Conservation (phyloP, 2,113 vertebrate genomes). For the Tringa solitaria region DNA sequence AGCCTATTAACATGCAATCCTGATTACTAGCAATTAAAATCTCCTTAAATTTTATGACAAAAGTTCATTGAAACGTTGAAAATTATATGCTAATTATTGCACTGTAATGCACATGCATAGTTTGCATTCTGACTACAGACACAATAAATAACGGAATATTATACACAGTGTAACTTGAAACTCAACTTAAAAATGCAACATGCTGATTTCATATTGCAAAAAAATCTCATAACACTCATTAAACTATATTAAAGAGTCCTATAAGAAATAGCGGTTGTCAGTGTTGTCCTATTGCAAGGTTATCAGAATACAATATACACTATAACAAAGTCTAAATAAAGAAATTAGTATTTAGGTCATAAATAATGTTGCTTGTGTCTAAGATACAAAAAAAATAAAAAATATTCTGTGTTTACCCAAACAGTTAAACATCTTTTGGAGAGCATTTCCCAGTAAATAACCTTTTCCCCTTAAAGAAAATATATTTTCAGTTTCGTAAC, state of each 20-base stretch:
- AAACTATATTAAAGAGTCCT: constrained; percentile 32
- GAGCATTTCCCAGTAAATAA: background rate
- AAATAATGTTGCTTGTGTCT: background rate
- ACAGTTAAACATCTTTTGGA: background rate
- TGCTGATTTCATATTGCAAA: constrained; percentile 48
- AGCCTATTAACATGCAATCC: constrained; percentile 83
- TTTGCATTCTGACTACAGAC: constrained; percentile 61
- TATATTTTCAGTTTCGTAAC: background rate
- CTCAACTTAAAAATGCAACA: constrained; percentile 58
- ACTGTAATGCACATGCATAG: constrained; percentile 70
- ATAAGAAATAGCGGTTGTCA: constrained; percentile 20
- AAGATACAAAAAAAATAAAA: background rate
- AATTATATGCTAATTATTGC: constrained; percentile 85
- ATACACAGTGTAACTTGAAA: constrained; percentile 30
- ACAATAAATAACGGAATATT: constrained; percentile 71
- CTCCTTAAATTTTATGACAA: constrained; percentile 87
- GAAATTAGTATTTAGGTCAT: background rate
- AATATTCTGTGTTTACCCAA: background rate
- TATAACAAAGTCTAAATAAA: background rate
- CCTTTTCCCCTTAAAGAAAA: background rate
- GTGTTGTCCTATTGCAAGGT: constrained; percentile 16
- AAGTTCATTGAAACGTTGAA: constrained; percentile 80
- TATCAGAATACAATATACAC: background rate
- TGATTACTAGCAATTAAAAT: constrained; percentile 95
- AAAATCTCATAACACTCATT: background rate